Evolutionary conservation across 2,797 vertebrate genomes (phyloP).

Genomic region (Urosaurus nigricauda): DNA sequence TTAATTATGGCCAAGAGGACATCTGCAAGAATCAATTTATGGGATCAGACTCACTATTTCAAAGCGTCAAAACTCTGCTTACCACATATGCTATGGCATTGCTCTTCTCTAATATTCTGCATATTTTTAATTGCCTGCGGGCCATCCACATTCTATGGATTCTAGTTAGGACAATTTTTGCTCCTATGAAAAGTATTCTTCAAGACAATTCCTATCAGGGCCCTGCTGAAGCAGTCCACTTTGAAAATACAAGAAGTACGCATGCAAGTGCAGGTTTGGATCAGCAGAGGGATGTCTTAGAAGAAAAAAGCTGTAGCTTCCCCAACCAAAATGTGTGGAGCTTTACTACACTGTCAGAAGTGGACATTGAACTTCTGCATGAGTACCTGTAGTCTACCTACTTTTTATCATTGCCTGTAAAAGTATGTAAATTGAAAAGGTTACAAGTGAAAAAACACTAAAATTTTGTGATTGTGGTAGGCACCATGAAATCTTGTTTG

Average conservation of each 20-base stretch:
- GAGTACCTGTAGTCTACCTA: not conserved
- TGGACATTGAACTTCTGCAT: not conserved
- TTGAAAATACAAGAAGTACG: not conserved
- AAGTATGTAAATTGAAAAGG: no score
- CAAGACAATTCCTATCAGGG: not conserved
- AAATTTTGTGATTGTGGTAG: no score
- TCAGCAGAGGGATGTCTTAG: not conserved
- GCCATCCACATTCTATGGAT: not conserved
- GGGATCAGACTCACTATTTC: not conserved
- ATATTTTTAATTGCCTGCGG: not conserved
- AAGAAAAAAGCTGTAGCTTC: not conserved
- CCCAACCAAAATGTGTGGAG: not conserved
- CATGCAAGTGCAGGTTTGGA: not conserved
- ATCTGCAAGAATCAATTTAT: not conserved
- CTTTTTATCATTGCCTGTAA: no score
- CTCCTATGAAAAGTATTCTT: not conserved
- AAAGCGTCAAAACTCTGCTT: not conserved
- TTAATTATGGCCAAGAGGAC: constrained; percentile 14
- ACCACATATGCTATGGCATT: not conserved
- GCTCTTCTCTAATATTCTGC: not conserved
- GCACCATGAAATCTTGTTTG: no score
- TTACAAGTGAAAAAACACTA: no score
- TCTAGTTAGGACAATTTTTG: not conserved
- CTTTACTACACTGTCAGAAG: not conserved
- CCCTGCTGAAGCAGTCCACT: not conserved